Evolutionary conservation across 2,888 invertebrate species (phyloP).

Genomic region (Autographa pulchrina): DNA sequence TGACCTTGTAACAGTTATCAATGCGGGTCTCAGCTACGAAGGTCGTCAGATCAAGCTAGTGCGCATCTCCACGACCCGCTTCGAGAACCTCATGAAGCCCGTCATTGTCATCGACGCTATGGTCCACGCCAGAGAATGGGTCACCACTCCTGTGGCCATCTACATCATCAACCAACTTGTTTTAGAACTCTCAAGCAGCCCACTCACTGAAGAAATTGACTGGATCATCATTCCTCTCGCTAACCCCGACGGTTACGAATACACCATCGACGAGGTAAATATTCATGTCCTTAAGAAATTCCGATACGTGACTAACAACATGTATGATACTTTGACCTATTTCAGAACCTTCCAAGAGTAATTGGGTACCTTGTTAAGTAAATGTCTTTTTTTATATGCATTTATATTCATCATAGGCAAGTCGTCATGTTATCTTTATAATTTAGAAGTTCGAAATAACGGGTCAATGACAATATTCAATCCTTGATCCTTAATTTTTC

Average conservation of each 20-base stretch:
- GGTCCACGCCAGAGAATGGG: slow-evolving; percentile 93
- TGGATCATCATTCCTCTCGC: slow-evolving; percentile 91
- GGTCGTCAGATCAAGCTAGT: slow-evolving; percentile 90
- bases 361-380: slow-evolving; percentile 37
- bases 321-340: slow-evolving; percentile 10
- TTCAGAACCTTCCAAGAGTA: slow-evolving; percentile 30
- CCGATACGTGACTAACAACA: slow-evolving; percentile 9
- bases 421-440: neutral
- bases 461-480: slow-evolving; percentile 26
- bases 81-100: slow-evolving; percentile 84
- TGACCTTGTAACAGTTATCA: slow-evolving; percentile 85
- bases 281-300: slow-evolving; percentile 19
- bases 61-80: slow-evolving; percentile 88
- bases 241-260: slow-evolving; percentile 94
- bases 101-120: slow-evolving; percentile 90
- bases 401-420: slow-evolving; percentile 39
- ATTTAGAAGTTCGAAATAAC: slow-evolving; percentile 10
- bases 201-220: slow-evolving; percentile 89
- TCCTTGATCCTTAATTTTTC: neutral
- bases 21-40: slow-evolving; percentile 89
- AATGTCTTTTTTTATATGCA: slow-evolving; percentile 27
- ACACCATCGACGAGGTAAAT: slow-evolving; percentile 83
- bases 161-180: slow-evolving; percentile 92
- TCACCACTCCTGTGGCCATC: slow-evolving; percentile 91
- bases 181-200: slow-evolving; percentile 84